Base-by-base conservation (phyloP, 2,113 vertebrate species). In the Sapayoa aenigma region DNA sequence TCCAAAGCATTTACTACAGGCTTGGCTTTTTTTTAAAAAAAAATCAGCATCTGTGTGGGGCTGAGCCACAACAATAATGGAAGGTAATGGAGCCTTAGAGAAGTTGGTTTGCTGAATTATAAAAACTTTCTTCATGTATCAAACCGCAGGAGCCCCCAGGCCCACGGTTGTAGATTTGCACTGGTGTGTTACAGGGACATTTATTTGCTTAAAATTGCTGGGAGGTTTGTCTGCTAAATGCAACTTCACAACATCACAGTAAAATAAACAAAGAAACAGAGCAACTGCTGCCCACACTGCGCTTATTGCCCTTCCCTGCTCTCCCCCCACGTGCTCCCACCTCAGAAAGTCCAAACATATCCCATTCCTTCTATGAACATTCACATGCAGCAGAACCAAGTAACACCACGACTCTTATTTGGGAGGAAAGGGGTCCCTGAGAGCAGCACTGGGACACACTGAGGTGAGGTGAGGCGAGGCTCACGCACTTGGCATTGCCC, bases 401-500 rank as follows among this genome's bases (percentile, higher is more conserved):
- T 33, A 77, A 85, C 56, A 94, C 52, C 79, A 3, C 0, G 0
- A 42, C 78, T 53, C 46, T 56, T 89, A 37, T 58, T 67, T 41
- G 18, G 15, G 14, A 5, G 74, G 76, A 66, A 63, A 85, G 75
- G 41, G 44, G 44, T 42, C 90, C 35, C 50, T 89, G 85, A 87
- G 59, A 55, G 63, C 50, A 72, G 74, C 9, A 68, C 72, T 95
- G 89, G n/a, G 66, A 69, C 80, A 28, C 35, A 9, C 9, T 65
- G 76, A 14, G 41, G 41, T 69, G 94, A 94, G 90, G 65, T n/a
- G 41, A 77, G 71, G 71, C 14, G 37, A 62, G 60, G 27, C 39
- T 80, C 88, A 97, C 98, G 97, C 94, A 99, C 99, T 98, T 99
- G 97, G 98, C 98, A 95, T 94, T 93, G 93, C 98, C 96, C 53